Conservation (phyloP, 1,140 invertebrate species). For the Eciton burchellii region DNA sequence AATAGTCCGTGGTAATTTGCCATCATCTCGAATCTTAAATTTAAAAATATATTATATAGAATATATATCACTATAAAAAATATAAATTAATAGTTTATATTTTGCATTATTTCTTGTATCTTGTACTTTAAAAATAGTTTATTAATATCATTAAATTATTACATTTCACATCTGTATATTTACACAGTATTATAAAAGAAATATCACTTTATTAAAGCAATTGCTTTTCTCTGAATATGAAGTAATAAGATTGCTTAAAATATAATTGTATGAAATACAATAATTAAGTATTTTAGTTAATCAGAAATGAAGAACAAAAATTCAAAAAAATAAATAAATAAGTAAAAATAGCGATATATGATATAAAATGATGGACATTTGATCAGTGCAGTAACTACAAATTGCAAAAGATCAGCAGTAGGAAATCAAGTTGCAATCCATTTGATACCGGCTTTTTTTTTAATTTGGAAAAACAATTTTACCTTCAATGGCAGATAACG, state of each 20-base stretch:
- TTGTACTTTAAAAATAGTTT: too few species aligned
- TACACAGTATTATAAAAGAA: constrained; percentile 30
- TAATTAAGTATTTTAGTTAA: not conserved
- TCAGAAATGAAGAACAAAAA: not conserved
- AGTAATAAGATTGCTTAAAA: not conserved
- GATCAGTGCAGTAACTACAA: constrained; percentile 80
- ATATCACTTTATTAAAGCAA: not conserved
- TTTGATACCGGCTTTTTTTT: constrained; percentile 56
- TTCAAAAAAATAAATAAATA: constrained; percentile 6
- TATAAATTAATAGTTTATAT: not conserved
- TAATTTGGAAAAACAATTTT: constrained; percentile 75
- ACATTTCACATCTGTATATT: constrained; percentile 5
- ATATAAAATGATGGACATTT: constrained; percentile 71
- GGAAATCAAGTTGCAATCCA: constrained; percentile 88
- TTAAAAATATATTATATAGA: constrained; percentile 10
- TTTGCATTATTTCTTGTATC: not conserved
- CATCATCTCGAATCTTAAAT: constrained; percentile 89
- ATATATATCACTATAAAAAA: constrained; percentile 24
- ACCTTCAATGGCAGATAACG: constrained; percentile 91
- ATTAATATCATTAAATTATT: not conserved
- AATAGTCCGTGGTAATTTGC: constrained; percentile 89
- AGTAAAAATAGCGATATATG: not conserved
- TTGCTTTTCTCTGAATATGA: not conserved
- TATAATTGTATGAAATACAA: constrained; percentile 2
- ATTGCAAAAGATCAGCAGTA: constrained; percentile 79